A percentile compares a stretch with the other conserved stretches of the same genome.
Evolutionary conservation across 2,113 vertebrate species (phyloP).

Genomic region (Chitala chitala): DNA sequence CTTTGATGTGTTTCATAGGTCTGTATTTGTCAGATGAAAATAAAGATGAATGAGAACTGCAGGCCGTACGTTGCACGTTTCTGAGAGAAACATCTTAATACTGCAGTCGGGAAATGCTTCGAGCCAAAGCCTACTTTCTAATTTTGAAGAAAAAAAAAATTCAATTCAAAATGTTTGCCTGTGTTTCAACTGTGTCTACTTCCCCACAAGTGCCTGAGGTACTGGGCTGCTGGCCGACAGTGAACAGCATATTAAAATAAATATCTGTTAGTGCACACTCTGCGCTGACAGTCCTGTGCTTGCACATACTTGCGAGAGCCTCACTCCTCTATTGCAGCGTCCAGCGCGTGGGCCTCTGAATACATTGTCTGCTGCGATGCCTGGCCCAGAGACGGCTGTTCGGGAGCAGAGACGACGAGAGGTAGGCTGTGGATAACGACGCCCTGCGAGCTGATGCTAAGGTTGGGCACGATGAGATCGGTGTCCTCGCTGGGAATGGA

Average conservation of each 20-base stretch:
- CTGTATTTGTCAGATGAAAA: neutral
- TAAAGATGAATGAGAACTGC: neutral
- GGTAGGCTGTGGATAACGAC: slow-evolving; percentile 62
- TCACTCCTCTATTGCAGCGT: slow-evolving; percentile 39
- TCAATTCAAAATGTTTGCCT: neutral
- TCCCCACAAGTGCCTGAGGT: neutral
- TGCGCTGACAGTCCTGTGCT: neutral
- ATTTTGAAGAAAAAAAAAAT: neutral
- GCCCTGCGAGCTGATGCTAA: slow-evolving; percentile 50
- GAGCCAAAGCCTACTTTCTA: neutral
- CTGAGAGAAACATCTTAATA: neutral
- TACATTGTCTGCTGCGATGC: slow-evolving; percentile 57
- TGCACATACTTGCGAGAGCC: slow-evolving; percentile 20
- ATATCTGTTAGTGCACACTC: slow-evolving; percentile 16
- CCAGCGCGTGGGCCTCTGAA: slow-evolving; percentile 46
- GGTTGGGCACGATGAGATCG: slow-evolving; percentile 47
- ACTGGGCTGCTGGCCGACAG: neutral
- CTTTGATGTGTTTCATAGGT: neutral
- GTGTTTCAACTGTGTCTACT: neutral
- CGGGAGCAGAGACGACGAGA: slow-evolving; percentile 47
- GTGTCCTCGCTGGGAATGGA: slow-evolving; percentile 29
- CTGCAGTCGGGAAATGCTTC: neutral
- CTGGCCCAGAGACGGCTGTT: slow-evolving; percentile 41
- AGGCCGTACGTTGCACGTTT: neutral
- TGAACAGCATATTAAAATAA: slow-evolving; percentile 23